phyloP scores from a whole-genome alignment of 2,113 vertebrate genomes.

The Pachyramphus minor region DNA sequence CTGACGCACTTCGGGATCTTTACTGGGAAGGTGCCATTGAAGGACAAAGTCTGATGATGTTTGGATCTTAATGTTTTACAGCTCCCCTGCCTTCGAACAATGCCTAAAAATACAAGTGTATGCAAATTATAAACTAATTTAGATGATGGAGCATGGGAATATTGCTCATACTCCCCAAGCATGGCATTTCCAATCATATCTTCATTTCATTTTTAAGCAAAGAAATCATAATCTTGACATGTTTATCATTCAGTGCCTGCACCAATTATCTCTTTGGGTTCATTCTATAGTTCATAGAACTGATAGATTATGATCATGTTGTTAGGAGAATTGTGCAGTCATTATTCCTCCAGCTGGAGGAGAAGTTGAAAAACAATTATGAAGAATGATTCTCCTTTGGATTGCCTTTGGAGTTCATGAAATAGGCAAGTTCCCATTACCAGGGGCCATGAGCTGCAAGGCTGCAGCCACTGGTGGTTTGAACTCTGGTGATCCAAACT shows the following conservation, averaged over 20 bases:
- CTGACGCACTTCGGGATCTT: background rate
- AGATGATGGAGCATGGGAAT: slow-evolving; percentile 62
- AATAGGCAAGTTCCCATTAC: slow-evolving; percentile 34
- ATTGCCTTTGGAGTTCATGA: slow-evolving; percentile 36
- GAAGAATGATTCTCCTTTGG: slow-evolving; percentile 50
- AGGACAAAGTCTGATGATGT: slow-evolving; percentile 14
- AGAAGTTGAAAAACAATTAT: slow-evolving; percentile 64
- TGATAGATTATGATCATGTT: slow-evolving; percentile 71
- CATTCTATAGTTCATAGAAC: slow-evolving; percentile 62
- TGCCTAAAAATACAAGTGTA: slow-evolving; percentile 56
- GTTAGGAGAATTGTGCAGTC: slow-evolving; percentile 67
- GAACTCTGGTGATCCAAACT: background rate
- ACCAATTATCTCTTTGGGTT: slow-evolving; percentile 74
- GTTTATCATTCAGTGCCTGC: slow-evolving; percentile 72
- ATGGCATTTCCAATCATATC: slow-evolving; percentile 60
- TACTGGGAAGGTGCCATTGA: background rate
- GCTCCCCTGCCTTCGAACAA: slow-evolving; percentile 36
- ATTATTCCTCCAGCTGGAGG: slow-evolving; percentile 62
- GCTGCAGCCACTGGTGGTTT: background rate
- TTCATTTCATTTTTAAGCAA: slow-evolving; percentile 69
- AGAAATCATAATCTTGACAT: slow-evolving; percentile 74
- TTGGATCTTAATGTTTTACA: slow-evolving; percentile 20
- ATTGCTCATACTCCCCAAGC: slow-evolving; percentile 57
- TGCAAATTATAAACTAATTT: slow-evolving; percentile 71
- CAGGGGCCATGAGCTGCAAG: background rate